phyloP scores from a whole-genome alignment of 2,888 invertebrate genomes.

The Chymomyza procnemis region DNA sequence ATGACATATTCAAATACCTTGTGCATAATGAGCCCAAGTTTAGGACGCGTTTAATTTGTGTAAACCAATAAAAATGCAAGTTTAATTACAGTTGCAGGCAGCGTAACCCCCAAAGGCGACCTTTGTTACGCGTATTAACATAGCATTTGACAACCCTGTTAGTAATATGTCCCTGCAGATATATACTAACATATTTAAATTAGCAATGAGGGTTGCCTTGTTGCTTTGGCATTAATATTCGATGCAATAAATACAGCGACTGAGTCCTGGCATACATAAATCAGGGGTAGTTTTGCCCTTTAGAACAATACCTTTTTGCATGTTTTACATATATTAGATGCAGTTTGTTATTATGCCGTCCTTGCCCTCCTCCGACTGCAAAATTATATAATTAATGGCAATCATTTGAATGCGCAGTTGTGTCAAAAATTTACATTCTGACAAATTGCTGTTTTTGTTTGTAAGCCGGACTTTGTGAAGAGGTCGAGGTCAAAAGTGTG shows the following conservation, averaged over 20 bases:
- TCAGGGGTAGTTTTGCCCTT: constrained; percentile 25
- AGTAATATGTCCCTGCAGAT: constrained; percentile 25
- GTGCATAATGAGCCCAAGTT: constrained; percentile 30
- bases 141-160: constrained; percentile 49
- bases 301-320: constrained; percentile 34
- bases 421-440: constrained; percentile 66
- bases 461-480: background rate
- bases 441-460: constrained; percentile 59
- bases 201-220: constrained; percentile 38
- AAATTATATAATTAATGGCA: constrained; percentile 58
- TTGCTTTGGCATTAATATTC: constrained; percentile 21
- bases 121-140: background rate
- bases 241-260: background rate
- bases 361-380: constrained; percentile 22
- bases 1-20: constrained; percentile 51
- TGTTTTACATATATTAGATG: constrained; percentile 71
- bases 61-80: constrained; percentile 66
- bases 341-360: constrained; percentile 46
- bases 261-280: background rate
- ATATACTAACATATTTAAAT: constrained; percentile 15
- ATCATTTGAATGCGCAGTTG: constrained; percentile 62
- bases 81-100: constrained; percentile 57
- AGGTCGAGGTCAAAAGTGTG: constrained; percentile 37
- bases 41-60: constrained; percentile 58
- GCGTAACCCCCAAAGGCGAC: constrained; percentile 10